Base-by-base conservation (phyloP, 2,888 invertebrate genomes). In the Homarus gammarus region DNA sequence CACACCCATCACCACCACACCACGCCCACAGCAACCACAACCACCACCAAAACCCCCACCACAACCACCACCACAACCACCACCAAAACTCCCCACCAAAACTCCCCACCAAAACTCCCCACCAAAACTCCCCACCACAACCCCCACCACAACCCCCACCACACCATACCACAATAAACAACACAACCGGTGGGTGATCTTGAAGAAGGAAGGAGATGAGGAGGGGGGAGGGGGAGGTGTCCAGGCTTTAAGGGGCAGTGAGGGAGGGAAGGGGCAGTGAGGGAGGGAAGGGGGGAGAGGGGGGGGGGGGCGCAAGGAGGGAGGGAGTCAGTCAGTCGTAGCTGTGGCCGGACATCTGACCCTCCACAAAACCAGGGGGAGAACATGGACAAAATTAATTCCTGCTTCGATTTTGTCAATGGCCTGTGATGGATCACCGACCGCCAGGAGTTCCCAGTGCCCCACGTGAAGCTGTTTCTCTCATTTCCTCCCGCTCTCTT, bases 341-440 rank as follows among this genome's bases (percentile, higher is more conserved):
- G 64, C 31, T 27, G 27, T 22, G 64, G 22, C 64, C 64, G 64
- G 64, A 64, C 64, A 64, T 64, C 64, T 64, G 64, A 64, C 64
- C 64, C 64, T 5, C 64, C 64, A 64, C 64, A 64, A 64, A 64
- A 64, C 75, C 75, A 40, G 40, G 72, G 31, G 68, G 72, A 82
- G 75, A 44, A 84, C 78, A 84, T 70, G 84, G 72, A 89, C 84
- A 68, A 84, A 89, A 89, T 89, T 89, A 89, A 89, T 89, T 89
- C 84, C 64, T 84, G 89, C 89, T 84, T 89, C 89, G 89, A 89
- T 89, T 84, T 89, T 89, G 89, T 89, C 89, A 89, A 89, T 89
- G 89, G 84, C n/a, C 56, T 84, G 68, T 89, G 89, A 89, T 89
- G 89, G 89, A 89, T 89, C 70, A 78, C 68, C 75, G 36, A 3